Conservation (phyloP, 1,140 invertebrate genomes). For the Vanessa tameamea region DNA sequence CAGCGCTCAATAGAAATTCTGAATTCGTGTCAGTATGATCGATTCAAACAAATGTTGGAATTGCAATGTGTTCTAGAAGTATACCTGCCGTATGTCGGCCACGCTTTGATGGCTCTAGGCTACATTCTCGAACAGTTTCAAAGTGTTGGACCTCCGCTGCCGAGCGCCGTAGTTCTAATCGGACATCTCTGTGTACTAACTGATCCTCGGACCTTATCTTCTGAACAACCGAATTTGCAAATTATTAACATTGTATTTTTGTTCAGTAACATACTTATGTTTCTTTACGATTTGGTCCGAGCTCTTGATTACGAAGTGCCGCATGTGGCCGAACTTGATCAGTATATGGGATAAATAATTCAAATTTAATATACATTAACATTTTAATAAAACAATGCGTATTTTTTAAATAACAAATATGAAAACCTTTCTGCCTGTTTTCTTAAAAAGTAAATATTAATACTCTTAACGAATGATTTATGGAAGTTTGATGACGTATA, state of each 20-base stretch:
- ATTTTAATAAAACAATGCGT: no score
- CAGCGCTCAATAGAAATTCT: conserved; percentile 29
- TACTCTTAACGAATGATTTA: conserved; percentile 17
- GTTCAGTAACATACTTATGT: conserved; percentile 55
- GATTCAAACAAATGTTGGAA: conserved; percentile 47
- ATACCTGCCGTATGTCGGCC: conserved; percentile 63
- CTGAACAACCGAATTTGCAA: conserved; percentile 49
- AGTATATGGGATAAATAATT: conserved; percentile 17
- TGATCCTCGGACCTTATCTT: conserved; percentile 52
- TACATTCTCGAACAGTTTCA: conserved; percentile 64
- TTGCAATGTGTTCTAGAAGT: conserved; percentile 40
- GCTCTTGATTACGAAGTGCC: conserved; percentile 41
- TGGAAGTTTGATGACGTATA: conserved; percentile 27
- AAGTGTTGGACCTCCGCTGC: conserved; percentile 47
- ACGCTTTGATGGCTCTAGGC: conserved; percentile 63
- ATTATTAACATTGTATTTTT: conserved; percentile 55
- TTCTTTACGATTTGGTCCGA: conserved; percentile 53
- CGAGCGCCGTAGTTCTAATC: conserved; percentile 60
- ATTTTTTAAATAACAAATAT: background rate
- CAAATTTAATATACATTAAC: no score
- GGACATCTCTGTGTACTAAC: conserved; percentile 63
- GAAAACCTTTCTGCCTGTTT: conserved; percentile 15
- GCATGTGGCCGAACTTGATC: conserved; percentile 38
- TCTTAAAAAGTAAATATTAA: conserved; percentile 1
- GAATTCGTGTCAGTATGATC: conserved; percentile 17